These are phyloP conservation scores for Thalassaphorura encarpata DNA, from an alignment of 1,140 invertebrate genomes.

Conservation along the genomic window DNA sequence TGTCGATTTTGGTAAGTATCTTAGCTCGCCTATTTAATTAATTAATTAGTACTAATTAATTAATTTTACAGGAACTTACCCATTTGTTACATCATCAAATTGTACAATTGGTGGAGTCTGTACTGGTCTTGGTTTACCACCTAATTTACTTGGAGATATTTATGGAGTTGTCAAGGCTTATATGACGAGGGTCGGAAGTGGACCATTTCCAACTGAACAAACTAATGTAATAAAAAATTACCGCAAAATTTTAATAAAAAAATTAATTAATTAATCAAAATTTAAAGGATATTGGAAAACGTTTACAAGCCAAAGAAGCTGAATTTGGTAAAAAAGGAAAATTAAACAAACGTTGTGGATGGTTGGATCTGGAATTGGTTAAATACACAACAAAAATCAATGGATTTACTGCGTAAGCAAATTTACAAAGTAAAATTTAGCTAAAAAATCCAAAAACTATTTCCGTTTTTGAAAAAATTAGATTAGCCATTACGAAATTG, in stretches of 20 bases:
- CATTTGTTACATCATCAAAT: constrained; percentile 98
- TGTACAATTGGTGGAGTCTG: constrained; percentile 97
- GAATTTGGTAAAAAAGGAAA: constrained; percentile 96
- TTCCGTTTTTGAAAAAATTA: too few species aligned
- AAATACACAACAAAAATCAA: constrained; percentile 89
- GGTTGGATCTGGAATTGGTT: constrained; percentile 88
- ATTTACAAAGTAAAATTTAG: too few species aligned
- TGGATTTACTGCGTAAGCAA: constrained; percentile 65
- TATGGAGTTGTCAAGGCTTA: constrained; percentile 98
- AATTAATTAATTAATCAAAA: too few species aligned
- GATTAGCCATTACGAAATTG: constrained; percentile 85
- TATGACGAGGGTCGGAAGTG: constrained; percentile 93
- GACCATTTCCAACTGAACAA: constrained; percentile 94
- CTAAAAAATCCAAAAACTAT: too few species aligned
- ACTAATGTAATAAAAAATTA: constrained; percentile 55
- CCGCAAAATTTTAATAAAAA: too few species aligned
- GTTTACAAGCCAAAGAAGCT: constrained; percentile 73
- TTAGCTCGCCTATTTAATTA: neutral
- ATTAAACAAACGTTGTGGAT: constrained; percentile 89
- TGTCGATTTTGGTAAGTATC: constrained; percentile 98
- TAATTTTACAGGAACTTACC: constrained; percentile 70
- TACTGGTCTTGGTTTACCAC: constrained; percentile 94
- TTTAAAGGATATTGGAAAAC: constrained; percentile 64
- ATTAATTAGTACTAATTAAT: constrained; percentile 1
- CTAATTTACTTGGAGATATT: constrained; percentile 75